Evolutionary conservation across 2,888 invertebrate species (phyloP), one percentile per base, ranked within the genome.

Genomic region (Tupiocoris notatus): DNA sequence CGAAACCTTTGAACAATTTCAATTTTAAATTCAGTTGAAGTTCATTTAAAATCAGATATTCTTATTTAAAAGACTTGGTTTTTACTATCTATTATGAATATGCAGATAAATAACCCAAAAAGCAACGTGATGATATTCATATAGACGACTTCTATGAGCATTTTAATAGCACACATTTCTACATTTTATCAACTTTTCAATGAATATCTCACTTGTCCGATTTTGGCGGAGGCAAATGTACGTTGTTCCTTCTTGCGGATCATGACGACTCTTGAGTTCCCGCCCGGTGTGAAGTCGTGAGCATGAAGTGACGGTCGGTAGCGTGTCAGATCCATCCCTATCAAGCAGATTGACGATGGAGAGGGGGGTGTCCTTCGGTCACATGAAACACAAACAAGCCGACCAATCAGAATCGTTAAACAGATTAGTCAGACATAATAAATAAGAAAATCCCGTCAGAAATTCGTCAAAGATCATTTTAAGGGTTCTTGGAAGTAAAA

Each of bases 241-340:
- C 89, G 85, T 82, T 89, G 89, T 82, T 89, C 89, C 79, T 89
- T 89, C 84, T 89, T 89, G 80, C 89, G 86, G 70, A 89, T 89
- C 89, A 89, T 89, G 80, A 89, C 88, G 81, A 89, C 89, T 82
- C 89, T 84, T 81, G 80, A 80, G 76, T 81, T 81, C 67, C 80
- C 79, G 56, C 80, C 81, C 63, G 81, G 81, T 70, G 82, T 81
- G 77, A 81, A 81, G 78, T 82, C 82, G 80, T 82, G 82, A 17
- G 81, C 81, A 76, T 82, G 82, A 16, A 79, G 75, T 25, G 78
- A 77, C 24, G 77, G 78, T n/a, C 79, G 68, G 74, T 79, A 79
- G 65, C 79, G 65, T 12, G 76, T 77, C 70, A 79, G 76, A 67
- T 79, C 79, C 78, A 78, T 75, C 71, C 75, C 22, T 21, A 66